Conservation (phyloP, 2,888 invertebrate species). For the Apotomis betuletana region DNA sequence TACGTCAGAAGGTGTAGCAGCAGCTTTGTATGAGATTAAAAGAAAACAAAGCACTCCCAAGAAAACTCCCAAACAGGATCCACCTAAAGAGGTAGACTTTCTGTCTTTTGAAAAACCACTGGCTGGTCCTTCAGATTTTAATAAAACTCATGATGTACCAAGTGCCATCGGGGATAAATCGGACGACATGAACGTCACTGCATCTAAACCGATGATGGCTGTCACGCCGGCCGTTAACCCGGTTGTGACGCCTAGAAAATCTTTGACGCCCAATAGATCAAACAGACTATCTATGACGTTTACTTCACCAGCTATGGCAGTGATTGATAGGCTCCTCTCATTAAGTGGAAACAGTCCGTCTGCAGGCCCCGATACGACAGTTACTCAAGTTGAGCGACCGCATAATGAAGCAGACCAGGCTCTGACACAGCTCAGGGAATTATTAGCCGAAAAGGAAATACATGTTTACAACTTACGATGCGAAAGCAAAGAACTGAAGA, state of each 20-base stretch:
- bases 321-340: conserved; percentile 78
- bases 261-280: conserved; percentile 64
- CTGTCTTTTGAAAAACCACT: conserved; percentile 43
- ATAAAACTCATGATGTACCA: conserved; percentile 51
- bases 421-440: conserved; percentile 75
- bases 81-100: conserved; percentile 45
- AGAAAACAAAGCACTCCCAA: conserved; percentile 69
- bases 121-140: conserved; percentile 59
- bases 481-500: conserved; percentile 76
- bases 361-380: conserved; percentile 57
- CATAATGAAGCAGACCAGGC: conserved; percentile 69
- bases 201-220: conserved; percentile 76
- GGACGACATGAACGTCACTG: conserved; percentile 63
- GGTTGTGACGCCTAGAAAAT: conserved; percentile 62
- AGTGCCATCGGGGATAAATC: conserved; percentile 53
- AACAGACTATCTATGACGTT: conserved; percentile 74
- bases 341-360: conserved; percentile 70
- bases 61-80: conserved; percentile 50
- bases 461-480: conserved; percentile 78
- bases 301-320: conserved; percentile 80
- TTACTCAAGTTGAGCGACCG: conserved; percentile 57
- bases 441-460: conserved; percentile 82
- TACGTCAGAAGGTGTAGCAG: conserved; percentile 66
- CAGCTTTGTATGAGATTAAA: conserved; percentile 63
- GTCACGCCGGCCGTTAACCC: conserved; percentile 75